Percentiles rank a stretch among this genome's conserved stretches.
These are phyloP conservation scores for Papilio xuthus DNA, from an alignment of 1,140 invertebrate species.

Conservation along the genomic window DNA sequence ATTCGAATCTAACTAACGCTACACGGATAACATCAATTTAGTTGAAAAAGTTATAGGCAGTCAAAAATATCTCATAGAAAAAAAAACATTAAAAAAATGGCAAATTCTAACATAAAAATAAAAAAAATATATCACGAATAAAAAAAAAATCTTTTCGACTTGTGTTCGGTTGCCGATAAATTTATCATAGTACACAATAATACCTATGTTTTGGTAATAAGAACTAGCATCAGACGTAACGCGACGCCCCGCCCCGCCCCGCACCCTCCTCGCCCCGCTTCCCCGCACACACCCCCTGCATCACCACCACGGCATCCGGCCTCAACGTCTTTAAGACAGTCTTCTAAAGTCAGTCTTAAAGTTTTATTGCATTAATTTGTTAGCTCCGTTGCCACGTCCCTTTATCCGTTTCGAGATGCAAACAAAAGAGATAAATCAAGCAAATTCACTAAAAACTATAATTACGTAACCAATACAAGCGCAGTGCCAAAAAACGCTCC, in stretches of 20 bases:
- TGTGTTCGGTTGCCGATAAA: conserved; percentile 38
- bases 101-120: conserved; percentile 39
- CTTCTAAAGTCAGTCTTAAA: conserved; percentile 80
- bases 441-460: conserved; percentile 50
- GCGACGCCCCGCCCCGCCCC: conserved; percentile 29
- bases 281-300: conserved; percentile 33
- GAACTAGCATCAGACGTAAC: conserved; percentile 46
- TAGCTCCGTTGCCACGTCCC: conserved; percentile 57
- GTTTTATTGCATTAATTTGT: conserved; percentile 78
- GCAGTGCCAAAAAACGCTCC: conserved; percentile 42
- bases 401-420: conserved; percentile 44
- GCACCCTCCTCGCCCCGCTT: not conserved
- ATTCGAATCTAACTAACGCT: conserved; percentile 28
- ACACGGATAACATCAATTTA: conserved; percentile 20
- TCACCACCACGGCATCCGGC: conserved; percentile 33
- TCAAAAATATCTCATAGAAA: conserved; percentile 40
- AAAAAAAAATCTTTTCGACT: conserved; percentile 41
- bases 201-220: conserved; percentile 54
- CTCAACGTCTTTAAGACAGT: conserved; percentile 74
- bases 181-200: conserved; percentile 43
- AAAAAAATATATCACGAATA: conserved; percentile 43
- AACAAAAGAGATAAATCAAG: conserved; percentile 52
- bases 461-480: conserved; percentile 42
- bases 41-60: conserved; percentile 26
- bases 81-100: conserved; percentile 40